Evolutionary conservation across 2,888 invertebrate species (phyloP).

Genomic region (Hypomecis atomaria): DNA sequence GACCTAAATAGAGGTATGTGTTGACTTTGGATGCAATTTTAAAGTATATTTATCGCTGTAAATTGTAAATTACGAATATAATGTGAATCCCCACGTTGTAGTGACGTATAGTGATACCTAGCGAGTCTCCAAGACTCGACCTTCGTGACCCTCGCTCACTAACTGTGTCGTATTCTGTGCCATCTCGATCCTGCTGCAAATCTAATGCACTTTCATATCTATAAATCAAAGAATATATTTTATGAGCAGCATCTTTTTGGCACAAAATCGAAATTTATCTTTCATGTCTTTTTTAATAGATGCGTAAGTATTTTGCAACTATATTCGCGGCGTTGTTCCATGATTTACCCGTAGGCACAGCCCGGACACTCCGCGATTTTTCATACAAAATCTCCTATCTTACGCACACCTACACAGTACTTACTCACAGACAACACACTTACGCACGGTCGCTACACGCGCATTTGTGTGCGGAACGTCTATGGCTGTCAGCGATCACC

Average conservation of each 20-base stretch:
- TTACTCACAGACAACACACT: too few species aligned
- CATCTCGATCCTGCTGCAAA: constrained; percentile 2
- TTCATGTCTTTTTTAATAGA: constrained; percentile 20
- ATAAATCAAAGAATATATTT: constrained; percentile 1
- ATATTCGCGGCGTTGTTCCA: constrained; percentile 26
- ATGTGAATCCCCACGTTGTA: constrained; percentile 28
- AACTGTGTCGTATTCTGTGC: constrained; percentile 10
- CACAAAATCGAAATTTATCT: constrained; percentile 11
- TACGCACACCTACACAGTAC: too few species aligned
- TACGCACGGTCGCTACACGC: too few species aligned
- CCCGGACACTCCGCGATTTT: too few species aligned
- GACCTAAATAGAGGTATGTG: constrained; percentile 5
- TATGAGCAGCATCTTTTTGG: constrained; percentile 10
- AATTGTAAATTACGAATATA: constrained; percentile 34
- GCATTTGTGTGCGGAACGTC: too few species aligned
- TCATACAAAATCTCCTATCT: too few species aligned
- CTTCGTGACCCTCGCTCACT: constrained; percentile 5
- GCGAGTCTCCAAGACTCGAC: constrained; percentile 36
- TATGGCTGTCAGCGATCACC: too few species aligned
- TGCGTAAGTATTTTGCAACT: constrained; percentile 25
- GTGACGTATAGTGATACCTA: constrained; percentile 29
- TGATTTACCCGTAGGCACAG: constrained; percentile 18
- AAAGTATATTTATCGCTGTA: constrained; percentile 37
- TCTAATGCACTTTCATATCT: not conserved
- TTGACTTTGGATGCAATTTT: constrained; percentile 32